Evolutionary conservation across 2,888 invertebrate genomes (phyloP), one percentile per base, ranked within the genome.

Genomic region (Drosophila kuntzei): DNA sequence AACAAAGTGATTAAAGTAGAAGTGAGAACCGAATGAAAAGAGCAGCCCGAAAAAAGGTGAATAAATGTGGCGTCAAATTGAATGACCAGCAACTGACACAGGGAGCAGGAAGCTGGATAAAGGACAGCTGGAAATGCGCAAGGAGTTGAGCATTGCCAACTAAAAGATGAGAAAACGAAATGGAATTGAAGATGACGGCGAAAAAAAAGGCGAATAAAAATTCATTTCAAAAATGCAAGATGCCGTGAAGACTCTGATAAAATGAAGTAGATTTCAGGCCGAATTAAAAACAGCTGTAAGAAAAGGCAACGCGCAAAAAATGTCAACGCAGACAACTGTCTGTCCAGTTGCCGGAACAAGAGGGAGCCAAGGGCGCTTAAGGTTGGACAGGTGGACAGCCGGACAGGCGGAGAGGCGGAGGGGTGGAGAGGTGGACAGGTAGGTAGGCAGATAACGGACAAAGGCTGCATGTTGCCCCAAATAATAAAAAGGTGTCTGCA

Each of bases 41-140:
- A 73, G 41, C 34, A 44, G 12, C n/a, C 29, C 11, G 14, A 49
- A 66, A 41, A 61, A 64, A 68, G 65, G 68, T 86, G 81, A 73
- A 89, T 76, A 75, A 84, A 84, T 87, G 79, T 89, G 70, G 79
- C 87, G 84, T 80, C 76, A 88, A 88, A 85, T 88, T 88, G 76
- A 85, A 88, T 82, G 80, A 75, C 77, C 77, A 71, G 72, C 70
- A 63, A 54, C 60, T 22, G 58, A 51, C 61, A 55, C 54, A 44
- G 32, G 43, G 32, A 32, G 41, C 49, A 41, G 46, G 20, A 20
- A 22, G 7, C 5, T 18, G 44, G 36, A 22, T 20, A 20, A 20
- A 8, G 46, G 37, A 57, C 36, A 57, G 36, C 36, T 20, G 39
- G 8, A 37, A 46, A 29, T 12, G 44, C 11, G 43, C 54, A 68